Evolutionary conservation across 2,113 vertebrate genomes (phyloP).

Genomic region (Acanthisitta chloris): DNA sequence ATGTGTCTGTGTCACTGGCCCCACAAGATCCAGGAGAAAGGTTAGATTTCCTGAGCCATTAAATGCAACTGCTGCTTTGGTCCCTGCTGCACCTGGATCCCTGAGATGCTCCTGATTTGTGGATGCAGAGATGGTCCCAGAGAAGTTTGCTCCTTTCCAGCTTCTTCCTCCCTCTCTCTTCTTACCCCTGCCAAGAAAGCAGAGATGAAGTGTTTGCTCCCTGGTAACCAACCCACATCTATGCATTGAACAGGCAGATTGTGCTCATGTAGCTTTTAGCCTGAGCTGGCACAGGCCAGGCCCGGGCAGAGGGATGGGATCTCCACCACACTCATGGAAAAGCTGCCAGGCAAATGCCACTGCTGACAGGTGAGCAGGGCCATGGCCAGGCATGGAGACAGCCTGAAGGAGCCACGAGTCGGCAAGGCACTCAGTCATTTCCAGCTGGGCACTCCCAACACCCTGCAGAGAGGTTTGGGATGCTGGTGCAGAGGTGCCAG

Average conservation of each 20-base stretch:
- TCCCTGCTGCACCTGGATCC: background rate
- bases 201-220: background rate
- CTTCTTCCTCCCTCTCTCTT: background rate
- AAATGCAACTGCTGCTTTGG: background rate
- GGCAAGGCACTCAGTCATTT: background rate
- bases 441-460: background rate
- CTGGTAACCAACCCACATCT: background rate
- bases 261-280: background rate
- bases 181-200: background rate
- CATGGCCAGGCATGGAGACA: background rate
- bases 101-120: background rate
- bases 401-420: background rate
- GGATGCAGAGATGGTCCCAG: background rate
- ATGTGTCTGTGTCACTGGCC: background rate
- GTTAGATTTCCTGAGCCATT: background rate
- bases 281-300: background rate
- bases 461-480: background rate
- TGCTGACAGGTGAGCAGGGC: background rate
- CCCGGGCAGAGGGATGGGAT: background rate
- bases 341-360: background rate
- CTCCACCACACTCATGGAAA: accelerated
- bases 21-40: background rate
- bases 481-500: background rate
- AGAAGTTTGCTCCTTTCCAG: background rate
- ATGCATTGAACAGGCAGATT: background rate